A percentile compares a stretch with the other conserved stretches of the same genome.
phyloP scores from a whole-genome alignment of 2,113 vertebrate species.

The Diadophis punctatus region DNA sequence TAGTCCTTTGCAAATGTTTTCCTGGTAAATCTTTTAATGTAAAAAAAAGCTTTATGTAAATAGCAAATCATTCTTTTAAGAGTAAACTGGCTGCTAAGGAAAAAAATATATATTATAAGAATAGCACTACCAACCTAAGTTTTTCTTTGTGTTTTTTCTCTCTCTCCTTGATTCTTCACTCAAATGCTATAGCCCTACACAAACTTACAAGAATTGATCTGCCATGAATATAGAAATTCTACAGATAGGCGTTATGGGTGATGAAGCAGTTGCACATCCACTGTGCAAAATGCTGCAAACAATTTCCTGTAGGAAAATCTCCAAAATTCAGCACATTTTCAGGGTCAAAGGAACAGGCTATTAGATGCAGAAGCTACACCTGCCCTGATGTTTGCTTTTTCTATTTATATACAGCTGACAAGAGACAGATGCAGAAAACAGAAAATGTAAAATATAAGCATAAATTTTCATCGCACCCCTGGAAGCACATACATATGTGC shows the following conservation, averaged over 20 bases:
- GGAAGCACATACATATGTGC: slow-evolving; percentile 45
- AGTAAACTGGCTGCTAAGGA: slow-evolving; percentile 17
- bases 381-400: slow-evolving; percentile 35
- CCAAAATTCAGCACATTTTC: slow-evolving; percentile 9
- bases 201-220: not conserved
- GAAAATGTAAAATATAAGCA: slow-evolving; percentile 50
- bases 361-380: slow-evolving; percentile 36
- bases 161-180: not conserved
- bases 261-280: not conserved
- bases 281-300: not conserved
- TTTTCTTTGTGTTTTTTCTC: not conserved
- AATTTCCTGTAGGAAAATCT: not conserved
- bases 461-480: slow-evolving; percentile 56
- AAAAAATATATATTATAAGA: not conserved
- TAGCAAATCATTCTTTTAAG: slow-evolving; percentile 8
- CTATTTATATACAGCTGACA: slow-evolving; percentile 43
- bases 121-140: not conserved
- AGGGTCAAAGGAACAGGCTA: not conserved
- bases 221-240: not conserved
- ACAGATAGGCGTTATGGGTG: not conserved
- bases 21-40: not conserved
- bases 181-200: not conserved
- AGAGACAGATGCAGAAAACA: slow-evolving; percentile 49
- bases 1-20: slow-evolving; percentile 7
- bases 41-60: slow-evolving; percentile 27